A percentile compares a stretch with the other conserved stretches of the same genome.
Conservation (phyloP, 2,113 vertebrate genomes). For the Pteropus alecto region DNA sequence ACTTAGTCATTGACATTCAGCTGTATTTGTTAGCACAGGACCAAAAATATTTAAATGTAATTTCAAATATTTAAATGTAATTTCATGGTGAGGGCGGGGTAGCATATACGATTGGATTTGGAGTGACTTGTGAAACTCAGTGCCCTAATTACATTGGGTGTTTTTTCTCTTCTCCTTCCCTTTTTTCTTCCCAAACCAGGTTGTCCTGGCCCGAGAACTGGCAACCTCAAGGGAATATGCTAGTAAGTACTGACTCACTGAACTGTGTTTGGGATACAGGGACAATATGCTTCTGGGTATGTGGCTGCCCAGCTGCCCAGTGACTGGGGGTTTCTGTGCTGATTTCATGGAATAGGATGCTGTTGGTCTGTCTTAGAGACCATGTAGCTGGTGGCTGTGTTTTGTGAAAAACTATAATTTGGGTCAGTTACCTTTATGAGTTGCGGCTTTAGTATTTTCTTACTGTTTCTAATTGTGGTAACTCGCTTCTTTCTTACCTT, state of each 20-base stretch:
- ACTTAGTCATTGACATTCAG: neutral
- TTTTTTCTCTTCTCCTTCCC: slow-evolving; percentile 42
- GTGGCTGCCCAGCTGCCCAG: neutral
- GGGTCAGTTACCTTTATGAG: neutral
- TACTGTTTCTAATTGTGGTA: slow-evolving; percentile 44
- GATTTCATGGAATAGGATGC: neutral
- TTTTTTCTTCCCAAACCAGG: slow-evolving; percentile 82
- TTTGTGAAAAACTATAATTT: neutral
- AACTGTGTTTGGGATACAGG: neutral
- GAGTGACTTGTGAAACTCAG: neutral
- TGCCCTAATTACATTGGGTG: slow-evolving; percentile 31
- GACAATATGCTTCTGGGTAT: neutral
- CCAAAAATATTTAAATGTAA: neutral
- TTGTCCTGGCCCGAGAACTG: slow-evolving; percentile 97
- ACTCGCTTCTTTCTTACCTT: slow-evolving; percentile 62
- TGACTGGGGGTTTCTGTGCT: neutral
- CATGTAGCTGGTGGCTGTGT: neutral
- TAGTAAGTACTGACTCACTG: slow-evolving; percentile 87
- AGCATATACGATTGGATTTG: neutral
- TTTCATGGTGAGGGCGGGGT: neutral
- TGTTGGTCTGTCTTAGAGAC: neutral
- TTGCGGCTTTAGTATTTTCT: slow-evolving; percentile 33
- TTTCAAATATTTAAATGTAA: neutral
- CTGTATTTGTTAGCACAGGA: neutral
- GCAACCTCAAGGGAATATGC: slow-evolving; percentile 96